Percentiles rank a stretch among this genome's conserved stretches.
phyloP scores from a whole-genome alignment of 2,797 vertebrate genomes.

The Microctenopoma stevenorrisi region DNA sequence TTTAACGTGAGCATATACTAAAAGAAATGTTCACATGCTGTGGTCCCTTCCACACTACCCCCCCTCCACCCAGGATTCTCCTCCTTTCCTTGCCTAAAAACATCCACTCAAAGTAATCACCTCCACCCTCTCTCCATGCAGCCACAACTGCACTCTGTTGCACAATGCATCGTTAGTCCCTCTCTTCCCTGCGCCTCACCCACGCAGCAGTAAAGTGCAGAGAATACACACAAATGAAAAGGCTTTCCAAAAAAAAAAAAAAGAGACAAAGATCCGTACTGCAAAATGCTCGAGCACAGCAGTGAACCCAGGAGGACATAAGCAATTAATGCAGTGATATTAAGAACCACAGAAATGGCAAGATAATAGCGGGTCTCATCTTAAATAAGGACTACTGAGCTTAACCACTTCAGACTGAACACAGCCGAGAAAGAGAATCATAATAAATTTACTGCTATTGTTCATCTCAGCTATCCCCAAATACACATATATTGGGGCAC shows the following conservation, averaged over 20 bases:
- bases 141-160: slow-evolving; percentile 67
- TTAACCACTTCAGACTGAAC: slow-evolving; percentile 54
- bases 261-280: slow-evolving; percentile 59
- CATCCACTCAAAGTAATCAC: slow-evolving; percentile 70
- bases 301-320: slow-evolving; percentile 49
- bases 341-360: slow-evolving; percentile 69
- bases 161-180: slow-evolving; percentile 76
- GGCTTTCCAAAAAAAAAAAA: slow-evolving; percentile 37
- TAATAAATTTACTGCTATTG: slow-evolving; percentile 56
- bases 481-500: slow-evolving; percentile 50
- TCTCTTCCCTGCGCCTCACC: slow-evolving; percentile 76
- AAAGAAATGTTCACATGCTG: slow-evolving; percentile 55
- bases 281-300: slow-evolving; percentile 63
- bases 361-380: slow-evolving; percentile 62
- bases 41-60: slow-evolving; percentile 55
- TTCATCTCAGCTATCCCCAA: slow-evolving; percentile 46
- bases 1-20: slow-evolving; percentile 15
- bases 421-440: slow-evolving; percentile 25
- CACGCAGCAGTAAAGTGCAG: slow-evolving; percentile 89
- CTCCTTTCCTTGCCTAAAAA: slow-evolving; percentile 81
- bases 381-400: slow-evolving; percentile 40
- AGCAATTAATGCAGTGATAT: slow-evolving; percentile 57
- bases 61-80: slow-evolving; percentile 71
- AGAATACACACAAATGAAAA: slow-evolving; percentile 79
- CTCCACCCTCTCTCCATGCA: slow-evolving; percentile 61